Percentiles rank a stretch among this genome's conserved stretches.
These are phyloP conservation scores for Salticus scenicus DNA, from an alignment of 2,888 invertebrate genomes.

Conservation along the genomic window DNA sequence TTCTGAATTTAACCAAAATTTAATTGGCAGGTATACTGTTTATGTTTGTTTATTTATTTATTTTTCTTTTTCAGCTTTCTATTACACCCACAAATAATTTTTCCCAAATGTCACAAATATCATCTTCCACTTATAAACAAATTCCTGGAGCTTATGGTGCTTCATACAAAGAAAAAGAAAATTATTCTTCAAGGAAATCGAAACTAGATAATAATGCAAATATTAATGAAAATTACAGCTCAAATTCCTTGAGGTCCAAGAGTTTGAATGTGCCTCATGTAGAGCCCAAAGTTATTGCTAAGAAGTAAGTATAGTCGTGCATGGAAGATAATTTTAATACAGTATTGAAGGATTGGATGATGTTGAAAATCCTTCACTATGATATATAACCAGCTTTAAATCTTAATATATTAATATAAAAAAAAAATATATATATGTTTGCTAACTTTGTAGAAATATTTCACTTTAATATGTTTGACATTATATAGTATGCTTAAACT, in stretches of 20 bases:
- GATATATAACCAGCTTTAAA: too few relatives aligned
- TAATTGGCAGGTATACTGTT: too few relatives aligned
- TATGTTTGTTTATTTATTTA: background rate
- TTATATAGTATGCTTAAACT: too few relatives aligned
- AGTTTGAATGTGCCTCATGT: slow-evolving; percentile 31
- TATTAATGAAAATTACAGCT: slow-evolving; percentile 41
- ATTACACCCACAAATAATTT: background rate
- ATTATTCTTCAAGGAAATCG: background rate
- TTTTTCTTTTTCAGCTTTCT: background rate
- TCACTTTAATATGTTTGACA: too few relatives aligned
- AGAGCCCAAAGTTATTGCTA: slow-evolving; percentile 11
- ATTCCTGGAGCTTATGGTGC: background rate
- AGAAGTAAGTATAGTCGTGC: slow-evolving; percentile 29
- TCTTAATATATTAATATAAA: too few relatives aligned
- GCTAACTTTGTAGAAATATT: too few relatives aligned
- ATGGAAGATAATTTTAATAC: too few relatives aligned
- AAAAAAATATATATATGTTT: too few relatives aligned
- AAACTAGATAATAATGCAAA: slow-evolving; percentile 37
- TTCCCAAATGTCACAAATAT: background rate
- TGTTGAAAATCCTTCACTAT: too few relatives aligned
- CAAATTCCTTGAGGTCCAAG: slow-evolving; percentile 36
- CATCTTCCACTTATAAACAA: background rate
- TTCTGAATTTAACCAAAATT: too few relatives aligned
- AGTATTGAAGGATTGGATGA: too few relatives aligned
- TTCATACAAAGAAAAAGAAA: slow-evolving; percentile 25